Evolutionary conservation across 2,113 vertebrate species (phyloP), one percentile per base, ranked within the genome.

Genomic region (Oryzias curvinotus): DNA sequence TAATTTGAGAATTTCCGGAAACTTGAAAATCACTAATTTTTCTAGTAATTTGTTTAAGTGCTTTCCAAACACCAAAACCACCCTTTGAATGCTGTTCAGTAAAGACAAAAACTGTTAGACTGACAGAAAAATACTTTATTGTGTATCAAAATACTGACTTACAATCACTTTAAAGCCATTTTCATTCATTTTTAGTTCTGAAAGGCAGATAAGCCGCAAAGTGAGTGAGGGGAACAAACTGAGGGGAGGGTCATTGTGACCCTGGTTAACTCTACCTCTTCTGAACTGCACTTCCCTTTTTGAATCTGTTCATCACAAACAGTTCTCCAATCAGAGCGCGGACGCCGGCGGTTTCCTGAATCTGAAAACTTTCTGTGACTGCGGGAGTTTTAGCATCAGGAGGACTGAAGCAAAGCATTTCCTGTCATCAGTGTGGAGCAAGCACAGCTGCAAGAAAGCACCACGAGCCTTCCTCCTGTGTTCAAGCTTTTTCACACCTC

Each of bases 61-160:
- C 5, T 28, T 28, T 28, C 26, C 26, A 28, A 23, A 23, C 21
- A 23, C 21, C 26, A 28, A 28, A 28, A 28, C 26, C 26, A 28
- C 26, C 26, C 26, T 5, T 1, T 28, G 26, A 5, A 7, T 28
- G 26, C 5, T 36, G 8, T 10, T 36, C 36, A 36, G 36, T 36
- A 10, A 36, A 36, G 36, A 36, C 36, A 12, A 12, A 36, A 8
- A 36, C 16, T 59, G 42, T 45, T 53, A 21, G 28, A 69, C 67
- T 83, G 87, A 85, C 86, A 90, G 82, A 90, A 90, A 90, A 92
- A 90, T 85, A 91, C 76, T 93, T 93, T 93, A 93, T 92, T 93
- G 90, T 87, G 81, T 91, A 91, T 91, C 89, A 93, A 93, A 93
- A 93, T 91, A 93, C 89, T 88, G 88, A 87, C 87, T 84, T 85